Percentiles rank a stretch among this genome's conserved stretches.
Conservation (phyloP, 2,888 invertebrate genomes). For the Xanthia togata region DNA sequence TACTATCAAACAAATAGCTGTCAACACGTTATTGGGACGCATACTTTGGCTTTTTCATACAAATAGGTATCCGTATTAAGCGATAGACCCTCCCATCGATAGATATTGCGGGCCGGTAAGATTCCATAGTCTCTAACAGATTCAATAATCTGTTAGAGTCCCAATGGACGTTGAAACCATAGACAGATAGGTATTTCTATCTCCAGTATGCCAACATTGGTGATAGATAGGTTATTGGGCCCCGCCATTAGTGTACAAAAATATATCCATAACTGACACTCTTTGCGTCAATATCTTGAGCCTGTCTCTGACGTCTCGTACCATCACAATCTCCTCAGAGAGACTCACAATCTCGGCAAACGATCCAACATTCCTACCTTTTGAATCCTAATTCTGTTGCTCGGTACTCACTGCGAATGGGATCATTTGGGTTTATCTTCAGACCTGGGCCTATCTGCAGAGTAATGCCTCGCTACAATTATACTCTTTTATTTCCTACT, state of each 20-base stretch:
- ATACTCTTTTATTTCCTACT: conserved; percentile 26
- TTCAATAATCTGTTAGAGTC: too few relatives aligned
- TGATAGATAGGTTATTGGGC: not conserved
- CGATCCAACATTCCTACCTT: conserved; percentile 33
- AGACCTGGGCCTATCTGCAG: conserved; percentile 22
- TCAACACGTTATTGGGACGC: not conserved
- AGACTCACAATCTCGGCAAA: conserved; percentile 25
- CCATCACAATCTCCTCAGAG: conserved; percentile 10
- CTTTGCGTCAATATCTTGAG: not conserved
- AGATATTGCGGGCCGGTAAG: not conserved
- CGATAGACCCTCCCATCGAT: not conserved
- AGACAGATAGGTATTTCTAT: not conserved
- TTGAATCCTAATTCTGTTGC: conserved; percentile 36
- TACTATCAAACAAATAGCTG: not conserved
- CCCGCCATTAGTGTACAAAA: too few relatives aligned
- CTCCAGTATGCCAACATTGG: not conserved
- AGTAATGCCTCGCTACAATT: conserved; percentile 8
- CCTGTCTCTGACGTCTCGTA: not conserved
- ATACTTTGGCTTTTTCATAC: not conserved
- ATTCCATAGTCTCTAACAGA: not conserved
- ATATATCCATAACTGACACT: not conserved
- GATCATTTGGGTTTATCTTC: conserved; percentile 26
- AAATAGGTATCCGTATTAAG: not conserved
- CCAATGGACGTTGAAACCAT: not conserved
- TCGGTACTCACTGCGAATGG: conserved; percentile 16